These are phyloP conservation scores for Laothoe populi DNA, from an alignment of 2,888 invertebrate genomes.

Conservation along the genomic window DNA sequence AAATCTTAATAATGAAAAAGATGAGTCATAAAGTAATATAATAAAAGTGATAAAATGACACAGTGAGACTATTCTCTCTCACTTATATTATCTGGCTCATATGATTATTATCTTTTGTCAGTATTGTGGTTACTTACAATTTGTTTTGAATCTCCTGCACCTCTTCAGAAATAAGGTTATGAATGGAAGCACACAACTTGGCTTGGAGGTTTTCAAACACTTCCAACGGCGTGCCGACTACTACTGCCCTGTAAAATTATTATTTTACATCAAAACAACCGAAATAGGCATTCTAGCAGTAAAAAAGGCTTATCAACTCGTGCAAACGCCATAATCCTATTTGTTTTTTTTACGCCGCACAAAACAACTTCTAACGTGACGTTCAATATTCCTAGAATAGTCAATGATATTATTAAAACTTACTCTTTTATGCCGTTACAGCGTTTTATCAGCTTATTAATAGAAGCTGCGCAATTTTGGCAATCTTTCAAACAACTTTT, in stretches of 20 bases:
- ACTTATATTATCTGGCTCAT: no score
- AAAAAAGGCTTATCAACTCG: neutral
- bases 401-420: conserved; percentile 44
- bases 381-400: neutral
- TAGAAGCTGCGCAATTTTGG: conserved; percentile 76
- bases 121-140: conserved; percentile 53
- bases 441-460: conserved; percentile 82
- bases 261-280: conserved; percentile 26
- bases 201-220: conserved; percentile 70
- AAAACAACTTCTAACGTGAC: neutral
- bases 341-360: neutral
- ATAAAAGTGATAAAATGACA: no score
- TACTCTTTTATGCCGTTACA: conserved; percentile 78
- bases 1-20: no score
- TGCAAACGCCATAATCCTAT: neutral
- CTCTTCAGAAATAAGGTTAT: conserved; percentile 72
- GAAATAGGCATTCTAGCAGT: neutral
- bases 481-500: conserved; percentile 79
- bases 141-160: conserved; percentile 72
- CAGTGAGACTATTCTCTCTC: no score
- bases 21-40: no score
- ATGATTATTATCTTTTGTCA: neutral
- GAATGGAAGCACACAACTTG: conserved; percentile 66
- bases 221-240: conserved; percentile 71
- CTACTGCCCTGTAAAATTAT: conserved; percentile 64